Evolutionary conservation across 30 jellyfish, hydroid and myxozoan species (phyloP).

Genomic region (Hydractinia echinata): DNA sequence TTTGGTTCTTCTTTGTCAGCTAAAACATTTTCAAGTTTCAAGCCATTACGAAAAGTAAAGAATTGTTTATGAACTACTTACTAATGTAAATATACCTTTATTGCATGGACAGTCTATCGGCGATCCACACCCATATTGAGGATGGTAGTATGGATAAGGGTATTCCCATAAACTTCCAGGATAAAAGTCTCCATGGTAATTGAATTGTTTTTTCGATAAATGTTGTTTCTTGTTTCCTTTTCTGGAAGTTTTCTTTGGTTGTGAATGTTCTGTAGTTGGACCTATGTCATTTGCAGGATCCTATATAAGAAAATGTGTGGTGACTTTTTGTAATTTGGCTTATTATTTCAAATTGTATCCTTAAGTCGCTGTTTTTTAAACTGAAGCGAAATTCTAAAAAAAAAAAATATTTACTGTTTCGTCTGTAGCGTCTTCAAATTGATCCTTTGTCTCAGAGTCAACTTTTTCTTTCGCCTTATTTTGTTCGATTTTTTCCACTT

Average conservation of each 20-base stretch:
- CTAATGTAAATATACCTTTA: neutral
- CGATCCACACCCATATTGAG: slow-evolving; percentile 47
- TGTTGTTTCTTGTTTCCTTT: slow-evolving; percentile 10
- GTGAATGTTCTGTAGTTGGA: neutral
- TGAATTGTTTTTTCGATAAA: slow-evolving; percentile 23
- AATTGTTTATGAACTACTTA: neutral
- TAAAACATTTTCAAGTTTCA: neutral
- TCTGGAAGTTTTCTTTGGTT: neutral
- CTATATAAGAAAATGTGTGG: neutral
- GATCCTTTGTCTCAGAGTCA: slow-evolving; percentile 70
- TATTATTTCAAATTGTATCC: neutral
- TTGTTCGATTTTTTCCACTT: slow-evolving; percentile 10
- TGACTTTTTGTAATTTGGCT: neutral
- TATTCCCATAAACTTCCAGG: slow-evolving; percentile 94
- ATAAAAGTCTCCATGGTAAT: slow-evolving; percentile 42
- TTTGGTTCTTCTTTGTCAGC: slow-evolving; percentile 9
- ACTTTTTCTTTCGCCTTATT: slow-evolving; percentile 22
- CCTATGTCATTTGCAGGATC: neutral
- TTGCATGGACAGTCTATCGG: slow-evolving; percentile 11
- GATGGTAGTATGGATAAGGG: slow-evolving; percentile 92
- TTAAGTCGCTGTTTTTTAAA: neutral
- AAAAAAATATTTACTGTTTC: slow-evolving; percentile 14
- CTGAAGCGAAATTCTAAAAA: neutral
- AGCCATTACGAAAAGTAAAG: neutral
- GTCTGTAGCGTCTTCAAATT: slow-evolving; percentile 48